These are phyloP conservation scores for Parnassius mnemosyne DNA, from an alignment of 2,888 invertebrate genomes.

Conservation along the genomic window DNA sequence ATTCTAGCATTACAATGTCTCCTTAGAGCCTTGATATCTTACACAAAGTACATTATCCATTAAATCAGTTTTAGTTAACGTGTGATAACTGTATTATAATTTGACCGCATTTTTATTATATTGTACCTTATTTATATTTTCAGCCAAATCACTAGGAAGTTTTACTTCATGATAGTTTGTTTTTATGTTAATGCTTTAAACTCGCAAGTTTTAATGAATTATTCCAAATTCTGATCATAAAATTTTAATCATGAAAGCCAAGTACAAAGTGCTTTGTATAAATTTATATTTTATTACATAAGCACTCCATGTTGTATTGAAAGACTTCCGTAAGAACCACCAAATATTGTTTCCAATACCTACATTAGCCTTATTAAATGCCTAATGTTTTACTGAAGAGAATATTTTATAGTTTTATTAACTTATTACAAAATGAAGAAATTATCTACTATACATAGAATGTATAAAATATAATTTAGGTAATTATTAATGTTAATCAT, in stretches of 20 bases:
- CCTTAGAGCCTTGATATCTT: slow-evolving; percentile 6
- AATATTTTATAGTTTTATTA: slow-evolving; percentile 81
- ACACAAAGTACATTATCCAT: slow-evolving; percentile 31
- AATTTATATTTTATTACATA: slow-evolving; percentile 50
- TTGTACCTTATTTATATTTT: slow-evolving; percentile 33
- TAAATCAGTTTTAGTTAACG: slow-evolving; percentile 22
- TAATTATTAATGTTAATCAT: slow-evolving; percentile 77
- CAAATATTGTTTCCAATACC: slow-evolving; percentile 78
- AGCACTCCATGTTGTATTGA: slow-evolving; percentile 60
- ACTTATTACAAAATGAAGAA: slow-evolving; percentile 78
- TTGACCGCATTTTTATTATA: slow-evolving; percentile 34
- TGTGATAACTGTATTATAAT: slow-evolving; percentile 31
- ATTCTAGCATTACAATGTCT: slow-evolving; percentile 10
- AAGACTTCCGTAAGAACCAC: slow-evolving; percentile 63
- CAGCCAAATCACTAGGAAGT: slow-evolving; percentile 34
- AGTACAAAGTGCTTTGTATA: slow-evolving; percentile 78
- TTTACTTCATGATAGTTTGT: slow-evolving; percentile 12
- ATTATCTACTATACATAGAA: slow-evolving; percentile 78
- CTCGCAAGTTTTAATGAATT: slow-evolving; percentile 5
- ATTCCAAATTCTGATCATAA: slow-evolving; percentile 30
- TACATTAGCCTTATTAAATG: slow-evolving; percentile 77
- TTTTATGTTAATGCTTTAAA: slow-evolving; percentile 22
- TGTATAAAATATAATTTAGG: slow-evolving; percentile 73
- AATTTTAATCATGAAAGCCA: slow-evolving; percentile 49
- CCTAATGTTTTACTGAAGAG: slow-evolving; percentile 77